Evolutionary conservation across 2,113 vertebrate genomes (phyloP).

Genomic region (Pseudorasbora parva): DNA sequence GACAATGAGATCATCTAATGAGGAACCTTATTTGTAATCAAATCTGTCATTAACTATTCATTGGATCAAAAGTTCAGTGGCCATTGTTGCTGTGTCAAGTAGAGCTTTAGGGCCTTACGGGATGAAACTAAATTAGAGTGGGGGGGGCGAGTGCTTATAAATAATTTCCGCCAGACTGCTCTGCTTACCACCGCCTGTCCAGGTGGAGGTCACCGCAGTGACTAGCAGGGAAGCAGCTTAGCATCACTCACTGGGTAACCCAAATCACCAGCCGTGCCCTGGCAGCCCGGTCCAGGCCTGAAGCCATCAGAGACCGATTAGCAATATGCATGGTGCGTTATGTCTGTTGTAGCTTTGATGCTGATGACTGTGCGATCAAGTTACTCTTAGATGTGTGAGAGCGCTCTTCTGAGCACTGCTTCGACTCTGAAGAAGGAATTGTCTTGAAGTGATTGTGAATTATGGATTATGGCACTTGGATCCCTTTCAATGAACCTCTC

Average conservation of each 20-base stretch:
- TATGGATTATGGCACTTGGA: conserved; percentile 60
- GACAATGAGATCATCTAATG: conserved; percentile 80
- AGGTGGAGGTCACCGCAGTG: conserved; percentile 77
- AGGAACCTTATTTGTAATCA: conserved; percentile 83
- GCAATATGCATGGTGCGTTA: conserved; percentile 3
- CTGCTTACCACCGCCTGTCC: conserved; percentile 76
- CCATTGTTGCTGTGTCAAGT: conserved; percentile 83
- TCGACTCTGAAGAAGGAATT: background rate
- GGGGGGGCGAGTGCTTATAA: conserved; percentile 78
- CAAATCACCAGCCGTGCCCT: conserved; percentile 44
- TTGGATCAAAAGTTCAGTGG: conserved; percentile 84
- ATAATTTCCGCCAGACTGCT: conserved; percentile 84
- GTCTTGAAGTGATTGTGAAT: conserved; percentile 4
- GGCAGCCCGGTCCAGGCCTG: conserved; percentile 30
- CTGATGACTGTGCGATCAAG: background rate
- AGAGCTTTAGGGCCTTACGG: conserved; percentile 70
- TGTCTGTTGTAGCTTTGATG: background rate
- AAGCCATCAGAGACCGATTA: conserved; percentile 19
- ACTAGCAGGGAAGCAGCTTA: conserved; percentile 48
- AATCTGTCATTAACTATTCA: conserved; percentile 90
- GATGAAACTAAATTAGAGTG: conserved; percentile 81
- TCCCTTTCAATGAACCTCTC: conserved; percentile 70
- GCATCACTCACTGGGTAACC: conserved; percentile 54
- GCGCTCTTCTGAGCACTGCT: background rate
- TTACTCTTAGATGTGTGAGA: background rate